phyloP scores from a whole-genome alignment of 2,113 vertebrate genomes.

The Aptenodytes forsteri region DNA sequence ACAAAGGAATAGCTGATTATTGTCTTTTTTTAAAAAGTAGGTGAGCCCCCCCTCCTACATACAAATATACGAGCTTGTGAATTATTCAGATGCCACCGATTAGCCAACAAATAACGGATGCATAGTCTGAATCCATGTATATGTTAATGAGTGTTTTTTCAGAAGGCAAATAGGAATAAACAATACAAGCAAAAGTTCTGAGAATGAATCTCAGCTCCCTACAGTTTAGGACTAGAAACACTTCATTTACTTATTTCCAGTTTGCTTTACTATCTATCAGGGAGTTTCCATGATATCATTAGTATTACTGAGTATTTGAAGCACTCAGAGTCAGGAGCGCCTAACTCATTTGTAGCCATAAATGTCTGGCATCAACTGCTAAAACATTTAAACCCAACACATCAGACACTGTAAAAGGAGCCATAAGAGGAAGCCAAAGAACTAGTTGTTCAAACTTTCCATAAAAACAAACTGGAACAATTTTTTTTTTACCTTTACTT shows the following conservation, averaged over 20 bases:
- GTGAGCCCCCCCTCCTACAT: neutral
- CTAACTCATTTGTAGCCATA: neutral
- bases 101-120: neutral
- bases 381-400: neutral
- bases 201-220: neutral
- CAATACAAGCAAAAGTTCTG: neutral
- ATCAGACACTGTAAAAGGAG: neutral
- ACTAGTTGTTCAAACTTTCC: neutral
- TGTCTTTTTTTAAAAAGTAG: neutral
- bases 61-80: neutral
- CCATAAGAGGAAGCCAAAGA: neutral
- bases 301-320: neutral
- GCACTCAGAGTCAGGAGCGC: neutral
- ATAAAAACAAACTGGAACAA: neutral
- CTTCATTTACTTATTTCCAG: neutral
- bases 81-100: neutral
- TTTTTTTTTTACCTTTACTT: slow-evolving; percentile 17
- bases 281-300: neutral
- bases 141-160: neutral
- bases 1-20: neutral
- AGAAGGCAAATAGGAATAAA: neutral
- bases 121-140: neutral
- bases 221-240: neutral
- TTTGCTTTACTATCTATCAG: neutral
- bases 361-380: neutral